Evolutionary conservation across 2,113 vertebrate genomes (phyloP), one percentile per base, ranked within the genome.

Genomic region (Talpa occidentalis): DNA sequence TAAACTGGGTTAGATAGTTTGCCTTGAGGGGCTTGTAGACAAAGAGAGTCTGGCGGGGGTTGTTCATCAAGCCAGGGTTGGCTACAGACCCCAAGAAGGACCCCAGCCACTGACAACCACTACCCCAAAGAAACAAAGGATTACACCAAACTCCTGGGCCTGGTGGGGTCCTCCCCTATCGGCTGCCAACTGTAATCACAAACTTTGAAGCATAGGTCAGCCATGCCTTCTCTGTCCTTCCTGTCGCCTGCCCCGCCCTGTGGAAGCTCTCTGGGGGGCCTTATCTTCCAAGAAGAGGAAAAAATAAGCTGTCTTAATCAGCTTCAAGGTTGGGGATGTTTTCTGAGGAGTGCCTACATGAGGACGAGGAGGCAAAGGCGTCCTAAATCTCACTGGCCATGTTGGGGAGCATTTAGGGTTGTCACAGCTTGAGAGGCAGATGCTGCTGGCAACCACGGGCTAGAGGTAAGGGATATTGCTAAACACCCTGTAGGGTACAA

Each of bases 291-390:
- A 93, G 86, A 93, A 97, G 79, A 95, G 95, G 85, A 76, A 96
- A 95, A 97, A 95, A 88, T 91, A 95, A 85, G 86, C 69, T 42
- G 60, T 86, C 64, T 96, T 81, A 88, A 92, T 91, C 80, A 95
- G 92, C 74, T 72, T 54, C 80, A 77, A 88, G 91, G 90, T 94
- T 94, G 96, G 47, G 62, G 79, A 54, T 15, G 17, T 83, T 77
- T 72, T 88, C 84, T 88, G n/a, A 91, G 70, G 74, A 93, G 70
- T 32, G 35, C 49, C 87, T 91, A 79, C 73, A 85, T 3, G 62
- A 40, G 73, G 69, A 66, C 54, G 81, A 70, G 62, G 28, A 86
- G 40, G n/a, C 82, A 32, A 40, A 52, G 47, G 32, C n/a, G 0
- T 73, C 40, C 7, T 22, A 30, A 62, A 30, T 40, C 15, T 67